A percentile compares a stretch with the other conserved stretches of the same genome.
Conservation (phyloP, 2,888 invertebrate species). For the Sarcophaga caerulescens region DNA sequence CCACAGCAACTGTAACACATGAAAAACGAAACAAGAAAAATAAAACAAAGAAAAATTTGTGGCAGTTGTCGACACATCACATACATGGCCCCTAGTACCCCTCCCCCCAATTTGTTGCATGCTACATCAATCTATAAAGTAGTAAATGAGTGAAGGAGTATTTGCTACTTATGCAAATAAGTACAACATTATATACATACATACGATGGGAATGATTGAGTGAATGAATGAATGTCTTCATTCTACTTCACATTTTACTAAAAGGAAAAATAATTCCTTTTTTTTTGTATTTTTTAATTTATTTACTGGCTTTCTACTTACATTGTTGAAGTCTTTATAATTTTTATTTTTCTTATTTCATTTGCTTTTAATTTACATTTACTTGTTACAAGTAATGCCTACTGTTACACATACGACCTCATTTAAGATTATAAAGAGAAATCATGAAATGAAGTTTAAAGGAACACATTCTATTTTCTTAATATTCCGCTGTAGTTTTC, state of each 20-base stretch:
- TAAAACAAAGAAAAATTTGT: slow-evolving; percentile 27
- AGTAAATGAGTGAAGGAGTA: slow-evolving; percentile 27
- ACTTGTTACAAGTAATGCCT: slow-evolving; percentile 51
- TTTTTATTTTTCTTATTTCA: slow-evolving; percentile 19
- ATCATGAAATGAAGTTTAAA: too few relatives aligned
- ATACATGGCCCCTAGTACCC: background rate
- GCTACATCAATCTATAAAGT: background rate
- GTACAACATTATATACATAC: background rate
- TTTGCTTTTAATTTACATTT: slow-evolving; percentile 53
- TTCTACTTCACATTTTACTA: slow-evolving; percentile 60
- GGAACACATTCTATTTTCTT: too few relatives aligned
- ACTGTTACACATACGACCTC: slow-evolving; percentile 10
- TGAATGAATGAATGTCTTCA: slow-evolving; percentile 58
- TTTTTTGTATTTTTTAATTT: slow-evolving; percentile 49
- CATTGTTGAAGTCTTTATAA: background rate
- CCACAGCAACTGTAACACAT: slow-evolving; percentile 35
- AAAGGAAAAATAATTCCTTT: slow-evolving; percentile 52
- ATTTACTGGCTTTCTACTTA: slow-evolving; percentile 35
- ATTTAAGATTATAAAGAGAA: too few relatives aligned
- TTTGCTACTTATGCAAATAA: slow-evolving; percentile 70
- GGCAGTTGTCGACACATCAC: slow-evolving; percentile 53
- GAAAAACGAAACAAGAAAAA: background rate
- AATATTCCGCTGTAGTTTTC: too few relatives aligned
- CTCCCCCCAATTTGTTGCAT: background rate
- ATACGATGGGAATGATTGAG: background rate